Base-by-base conservation (phyloP, 2,888 invertebrate species). In the Philereme vetulata region DNA sequence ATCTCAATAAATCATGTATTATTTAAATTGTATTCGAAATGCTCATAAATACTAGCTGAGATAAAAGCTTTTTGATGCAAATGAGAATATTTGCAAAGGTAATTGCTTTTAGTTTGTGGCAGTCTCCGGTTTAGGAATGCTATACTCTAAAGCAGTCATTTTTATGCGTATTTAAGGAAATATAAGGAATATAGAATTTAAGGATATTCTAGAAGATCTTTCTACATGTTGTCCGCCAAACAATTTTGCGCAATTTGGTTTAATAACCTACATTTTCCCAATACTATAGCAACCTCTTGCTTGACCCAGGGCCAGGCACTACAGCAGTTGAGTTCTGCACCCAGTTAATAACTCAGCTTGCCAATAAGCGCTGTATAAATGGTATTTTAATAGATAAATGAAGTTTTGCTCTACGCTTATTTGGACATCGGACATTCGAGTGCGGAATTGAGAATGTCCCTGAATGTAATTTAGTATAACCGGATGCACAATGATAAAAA, bases 401-500 rank as follows among this genome's bases (percentile, higher is more conserved):
- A 38, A 40, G 8, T 40, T 35, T 47, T 46, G 46, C 34, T 59
- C n/a, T 46, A 50, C 38, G 38, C 36, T 34, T 47, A 11, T 34
- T 51, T 8, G 10, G 51, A 59, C 35, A 55, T 11, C 9, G n/a
- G n/a, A 21, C 43, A 10, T 47, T 36, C n/a, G 40, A 51, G 34
- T 10, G n/a, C 42, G n/a, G 49, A 21, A 21, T 21, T 21, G 2
- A 21, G 21, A 21, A 45, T 57, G 64, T 6, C 66, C 64, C 44
- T 64, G 64, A 60, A 55, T 43, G 33, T 10, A 50, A 50, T 55
- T 60, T 43, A 59, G 48, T 35, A 40, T 33, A 43, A 44, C 4
- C 49, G 60, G 54, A 60, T 50, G 35, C 35, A 46, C 33, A 62
- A 46, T 45, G 50, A 66, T 59, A 66, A 54, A 63, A 66, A 59